phyloP scores from a whole-genome alignment of 2,113 vertebrate species.

The Gadus chalcogrammus region DNA sequence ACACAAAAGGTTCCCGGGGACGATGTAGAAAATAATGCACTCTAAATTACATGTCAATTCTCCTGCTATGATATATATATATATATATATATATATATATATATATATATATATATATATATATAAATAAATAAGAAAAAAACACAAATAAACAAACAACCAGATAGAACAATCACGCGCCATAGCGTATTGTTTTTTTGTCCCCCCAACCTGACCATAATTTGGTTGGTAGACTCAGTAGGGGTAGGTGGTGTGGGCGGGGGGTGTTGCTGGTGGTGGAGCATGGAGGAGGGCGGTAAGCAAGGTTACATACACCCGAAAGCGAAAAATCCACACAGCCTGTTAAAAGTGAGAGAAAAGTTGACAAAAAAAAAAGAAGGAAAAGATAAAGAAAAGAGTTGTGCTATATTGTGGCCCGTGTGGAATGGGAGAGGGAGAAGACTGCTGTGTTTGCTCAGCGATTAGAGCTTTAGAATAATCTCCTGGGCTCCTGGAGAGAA shows the following conservation, averaged over 20 bases:
- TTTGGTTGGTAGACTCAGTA: background rate
- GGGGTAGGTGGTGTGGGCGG: background rate
- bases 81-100: background rate
- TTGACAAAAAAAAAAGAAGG: constrained; percentile 46
- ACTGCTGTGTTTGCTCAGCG: constrained; percentile 99
- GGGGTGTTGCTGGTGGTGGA: background rate
- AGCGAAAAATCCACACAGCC: constrained; percentile 58
- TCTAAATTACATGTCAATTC: constrained; percentile 73
- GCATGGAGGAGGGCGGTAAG: background rate
- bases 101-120: background rate
- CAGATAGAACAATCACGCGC: background rate
- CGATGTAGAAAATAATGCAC: constrained; percentile 72
- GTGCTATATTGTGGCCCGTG: constrained; percentile 88
- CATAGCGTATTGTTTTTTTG: background rate
- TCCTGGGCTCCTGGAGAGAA: constrained; percentile 94
- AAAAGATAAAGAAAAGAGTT: constrained; percentile 57
- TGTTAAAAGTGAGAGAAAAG: constrained; percentile 55
- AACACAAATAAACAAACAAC: background rate
- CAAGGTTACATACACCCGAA: constrained; percentile 58
- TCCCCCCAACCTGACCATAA: too few relatives aligned
- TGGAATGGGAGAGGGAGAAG: constrained; percentile 86
- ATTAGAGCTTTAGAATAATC: constrained; percentile 99
- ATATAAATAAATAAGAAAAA: background rate
- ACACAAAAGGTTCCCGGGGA: constrained; percentile 72
- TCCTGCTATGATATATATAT: constrained; percentile 41